A percentile compares a stretch with the other conserved stretches of the same genome.
These are phyloP conservation scores for Aselliscus stoliczkanus DNA, from an alignment of 2,797 vertebrate genomes.

Conservation along the genomic window DNA sequence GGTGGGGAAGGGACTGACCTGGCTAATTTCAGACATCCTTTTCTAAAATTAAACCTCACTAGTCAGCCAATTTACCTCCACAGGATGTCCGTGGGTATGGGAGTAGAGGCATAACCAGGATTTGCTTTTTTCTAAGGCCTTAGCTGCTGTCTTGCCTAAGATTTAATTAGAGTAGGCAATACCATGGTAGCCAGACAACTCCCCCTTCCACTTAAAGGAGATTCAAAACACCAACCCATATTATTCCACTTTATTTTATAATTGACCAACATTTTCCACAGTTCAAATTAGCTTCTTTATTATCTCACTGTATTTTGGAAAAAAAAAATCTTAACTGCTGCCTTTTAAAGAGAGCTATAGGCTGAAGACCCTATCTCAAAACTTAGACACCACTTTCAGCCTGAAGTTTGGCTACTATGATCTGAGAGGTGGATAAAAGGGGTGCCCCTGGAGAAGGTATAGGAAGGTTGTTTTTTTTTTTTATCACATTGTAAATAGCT, in stretches of 20 bases:
- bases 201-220: background rate
- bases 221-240: background rate
- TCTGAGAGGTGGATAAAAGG: background rate
- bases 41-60: conserved; percentile 80
- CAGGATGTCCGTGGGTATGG: conserved; percentile 2
- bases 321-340: background rate
- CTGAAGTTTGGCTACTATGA: background rate
- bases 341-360: background rate
- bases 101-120: background rate
- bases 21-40: conserved; percentile 86
- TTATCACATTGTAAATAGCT: no score
- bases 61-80: conserved; percentile 76
- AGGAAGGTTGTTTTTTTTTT: no score
- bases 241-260: background rate
- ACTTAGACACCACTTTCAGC: background rate
- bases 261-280: background rate
- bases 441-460: background rate
- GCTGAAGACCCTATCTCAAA: background rate
- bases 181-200: background rate
- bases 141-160: background rate
- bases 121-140: background rate
- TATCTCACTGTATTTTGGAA: background rate
- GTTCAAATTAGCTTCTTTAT: background rate
- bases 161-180: background rate
- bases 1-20: conserved; percentile 69